These are phyloP conservation scores for Liodrosophila aerea DNA, from an alignment of 2,888 invertebrate species.

Conservation along the genomic window DNA sequence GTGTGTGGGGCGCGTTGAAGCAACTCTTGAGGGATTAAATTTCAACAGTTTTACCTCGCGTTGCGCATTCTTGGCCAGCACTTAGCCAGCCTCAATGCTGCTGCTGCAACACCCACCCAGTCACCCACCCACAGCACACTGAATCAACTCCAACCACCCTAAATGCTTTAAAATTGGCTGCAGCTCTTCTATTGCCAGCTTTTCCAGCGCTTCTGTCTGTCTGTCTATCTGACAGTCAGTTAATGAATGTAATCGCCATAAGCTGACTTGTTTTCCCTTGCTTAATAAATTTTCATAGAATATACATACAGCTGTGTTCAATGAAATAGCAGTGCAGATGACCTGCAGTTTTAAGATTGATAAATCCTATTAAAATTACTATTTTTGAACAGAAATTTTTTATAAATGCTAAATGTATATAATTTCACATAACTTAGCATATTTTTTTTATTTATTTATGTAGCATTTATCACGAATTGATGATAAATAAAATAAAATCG, in stretches of 20 bases:
- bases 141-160: slow-evolving; percentile 9
- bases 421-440: too few species aligned
- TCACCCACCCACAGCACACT: slow-evolving; percentile 4
- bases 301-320: too few species aligned
- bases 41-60: slow-evolving; percentile 69
- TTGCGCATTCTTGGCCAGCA: slow-evolving; percentile 71
- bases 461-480: too few species aligned
- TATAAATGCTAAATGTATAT: too few species aligned
- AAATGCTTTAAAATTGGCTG: slow-evolving; percentile 9
- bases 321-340: too few species aligned
- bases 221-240: slow-evolving; percentile 49
- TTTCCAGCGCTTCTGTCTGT: slow-evolving; percentile 48
- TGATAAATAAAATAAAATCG: too few species aligned
- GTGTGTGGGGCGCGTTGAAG: slow-evolving; percentile 66
- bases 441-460: too few species aligned
- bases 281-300: background rate
- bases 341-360: too few species aligned
- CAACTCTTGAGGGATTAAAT: slow-evolving; percentile 78
- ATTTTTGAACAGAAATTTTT: too few species aligned
- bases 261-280: slow-evolving; percentile 49
- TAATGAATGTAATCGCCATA: slow-evolving; percentile 76
- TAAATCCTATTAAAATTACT: too few species aligned
- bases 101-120: slow-evolving; percentile 22
- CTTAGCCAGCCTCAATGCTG: slow-evolving; percentile 40
- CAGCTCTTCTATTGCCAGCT: slow-evolving; percentile 57